Evolutionary conservation across 2,797 vertebrate species (phyloP), one percentile per base, ranked within the genome.

Genomic region (Macroramphosus scolopax): DNA sequence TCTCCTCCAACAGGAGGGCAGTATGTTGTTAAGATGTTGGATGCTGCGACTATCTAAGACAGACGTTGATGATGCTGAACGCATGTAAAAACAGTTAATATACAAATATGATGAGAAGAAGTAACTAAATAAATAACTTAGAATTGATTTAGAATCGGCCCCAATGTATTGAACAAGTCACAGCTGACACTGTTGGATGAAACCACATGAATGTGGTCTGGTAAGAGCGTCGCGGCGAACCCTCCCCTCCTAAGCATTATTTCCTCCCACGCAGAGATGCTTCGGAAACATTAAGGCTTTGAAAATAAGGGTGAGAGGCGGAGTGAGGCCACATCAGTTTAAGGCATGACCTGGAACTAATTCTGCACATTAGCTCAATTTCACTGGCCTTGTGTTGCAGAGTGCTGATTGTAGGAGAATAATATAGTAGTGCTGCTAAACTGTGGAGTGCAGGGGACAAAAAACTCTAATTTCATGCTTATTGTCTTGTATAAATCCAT

Each of bases 311-410:
- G 77, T 61, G 56, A 74, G 61, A 61, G 50, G 42, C 51, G 32
- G 63, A 62, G 55, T 38, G 48, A 65, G 52, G 43, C 17, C 22
- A 70, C 57, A 72, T 64, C 58, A 67, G 42, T 72, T 72, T 43
- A 66, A 59, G 58, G 67, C 61, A 69, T 73, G 72, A 80, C 68
- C 69, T 68, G 67, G 70, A 82, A 86, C 78, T 52, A 69, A 84
- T 81, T 71, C 26, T 40, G 50, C 57, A 74, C 38, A 73, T 73
- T 72, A 66, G 61, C 52, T 62, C 17, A 1, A 66, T 66, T 81
- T 72, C 47, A 51, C 45, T 47, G 17, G 40, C 51, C 53, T 60
- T 47, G 46, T 67, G 52, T 49, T 51, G 38, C 48, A 52, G 47
- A 41, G 43, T 12, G 52, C 17, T 5, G 11, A 64, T 40, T 66